These are phyloP conservation scores for Diachrysia chrysitis DNA, from an alignment of 2,888 invertebrate genomes.

Conservation along the genomic window DNA sequence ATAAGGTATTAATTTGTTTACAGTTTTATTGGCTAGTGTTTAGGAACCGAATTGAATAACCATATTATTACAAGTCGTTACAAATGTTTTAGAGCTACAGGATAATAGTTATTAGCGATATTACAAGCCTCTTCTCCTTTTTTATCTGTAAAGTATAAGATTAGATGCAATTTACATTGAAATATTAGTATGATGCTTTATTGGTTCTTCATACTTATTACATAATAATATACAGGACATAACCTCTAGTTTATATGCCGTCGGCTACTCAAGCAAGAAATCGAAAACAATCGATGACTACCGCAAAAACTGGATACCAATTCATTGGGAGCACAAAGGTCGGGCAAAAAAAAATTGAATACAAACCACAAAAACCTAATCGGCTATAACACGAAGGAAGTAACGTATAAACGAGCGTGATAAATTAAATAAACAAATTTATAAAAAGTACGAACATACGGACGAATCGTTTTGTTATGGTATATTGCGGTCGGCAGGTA, in stretches of 20 bases:
- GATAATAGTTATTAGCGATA: conserved; percentile 43
- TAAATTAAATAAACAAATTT: conserved; percentile 89
- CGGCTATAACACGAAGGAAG: conserved; percentile 84
- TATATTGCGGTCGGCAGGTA: conserved; percentile 80
- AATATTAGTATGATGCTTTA: conserved; percentile 16
- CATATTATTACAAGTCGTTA: conserved; percentile 29
- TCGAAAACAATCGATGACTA: conserved; percentile 69
- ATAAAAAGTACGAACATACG: conserved; percentile 82
- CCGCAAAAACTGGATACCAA: conserved; percentile 78
- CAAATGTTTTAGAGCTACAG: conserved; percentile 32
- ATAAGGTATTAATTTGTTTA: conserved; percentile 75
- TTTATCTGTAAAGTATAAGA: conserved; percentile 26
- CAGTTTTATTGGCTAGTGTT: conserved; percentile 66
- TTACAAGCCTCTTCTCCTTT: conserved; percentile 40
- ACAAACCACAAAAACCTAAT: conserved; percentile 85
- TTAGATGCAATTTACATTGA: conserved; percentile 36
- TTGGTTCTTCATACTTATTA: conserved; percentile 15
- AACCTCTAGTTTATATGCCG: conserved; percentile 22
- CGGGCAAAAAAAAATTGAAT: conserved; percentile 69
- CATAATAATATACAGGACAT: conserved; percentile 5
- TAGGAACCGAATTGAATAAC: conserved; percentile 54
- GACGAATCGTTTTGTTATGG: conserved; percentile 73
- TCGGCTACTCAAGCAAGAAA: conserved; percentile 61
- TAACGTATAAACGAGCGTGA: conserved; percentile 86
- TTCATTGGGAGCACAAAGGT: conserved; percentile 73